These are phyloP conservation scores for Phragmatobia fuliginosa DNA, from an alignment of 2,888 invertebrate species.

Conservation along the genomic window DNA sequence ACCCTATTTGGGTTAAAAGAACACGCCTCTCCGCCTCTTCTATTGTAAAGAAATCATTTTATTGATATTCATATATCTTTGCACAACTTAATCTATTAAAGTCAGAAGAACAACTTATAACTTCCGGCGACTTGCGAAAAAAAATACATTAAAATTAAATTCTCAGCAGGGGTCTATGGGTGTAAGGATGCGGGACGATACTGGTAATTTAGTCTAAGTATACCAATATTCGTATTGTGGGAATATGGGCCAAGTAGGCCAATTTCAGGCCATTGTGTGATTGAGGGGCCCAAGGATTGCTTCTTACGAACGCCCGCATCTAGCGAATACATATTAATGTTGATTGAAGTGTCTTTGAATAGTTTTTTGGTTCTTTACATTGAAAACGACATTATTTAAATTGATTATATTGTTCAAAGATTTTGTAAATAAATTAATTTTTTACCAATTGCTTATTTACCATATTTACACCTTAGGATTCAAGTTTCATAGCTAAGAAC, in stretches of 20 bases:
- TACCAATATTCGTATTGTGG: slow-evolving; percentile 51
- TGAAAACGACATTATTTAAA: too few species aligned
- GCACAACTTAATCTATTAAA: slow-evolving; percentile 34
- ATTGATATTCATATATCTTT: slow-evolving; percentile 13
- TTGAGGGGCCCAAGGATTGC: slow-evolving; percentile 75
- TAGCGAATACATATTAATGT: slow-evolving; percentile 75
- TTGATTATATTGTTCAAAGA: too few species aligned
- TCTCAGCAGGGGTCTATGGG: slow-evolving; percentile 72
- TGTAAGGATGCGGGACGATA: slow-evolving; percentile 81
- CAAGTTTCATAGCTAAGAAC: too few species aligned
- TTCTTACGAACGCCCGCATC: slow-evolving; percentile 81
- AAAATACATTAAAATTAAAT: slow-evolving; percentile 56
- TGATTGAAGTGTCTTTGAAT: slow-evolving; percentile 38
- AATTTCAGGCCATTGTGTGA: slow-evolving; percentile 74
- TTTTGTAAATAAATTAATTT: too few species aligned
- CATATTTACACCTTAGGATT: too few species aligned
- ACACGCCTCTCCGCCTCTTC: slow-evolving; percentile 20
- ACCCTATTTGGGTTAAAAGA: slow-evolving; percentile 12
- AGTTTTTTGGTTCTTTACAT: slow-evolving; percentile 23
- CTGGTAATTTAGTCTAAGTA: slow-evolving; percentile 77
- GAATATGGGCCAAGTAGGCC: slow-evolving; percentile 72
- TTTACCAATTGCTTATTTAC: too few species aligned
- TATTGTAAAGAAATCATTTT: slow-evolving; percentile 4
- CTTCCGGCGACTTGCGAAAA: slow-evolving; percentile 58
- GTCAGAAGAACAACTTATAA: slow-evolving; percentile 18